phyloP scores from a whole-genome alignment of 2,113 vertebrate genomes.

The Marcusenius ussheri region DNA sequence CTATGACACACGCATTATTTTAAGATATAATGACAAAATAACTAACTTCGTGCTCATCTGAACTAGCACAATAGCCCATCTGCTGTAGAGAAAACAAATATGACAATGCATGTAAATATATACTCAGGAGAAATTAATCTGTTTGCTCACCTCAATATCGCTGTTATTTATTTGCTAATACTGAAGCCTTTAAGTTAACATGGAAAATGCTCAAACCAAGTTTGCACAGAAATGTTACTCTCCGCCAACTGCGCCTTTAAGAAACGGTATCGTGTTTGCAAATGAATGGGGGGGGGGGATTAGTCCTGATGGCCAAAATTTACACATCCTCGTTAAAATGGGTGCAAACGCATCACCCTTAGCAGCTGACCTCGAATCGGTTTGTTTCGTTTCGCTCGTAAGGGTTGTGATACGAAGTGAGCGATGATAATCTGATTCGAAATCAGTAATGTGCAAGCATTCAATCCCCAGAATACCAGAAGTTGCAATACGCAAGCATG shows the following conservation, averaged over 20 bases:
- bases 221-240: slow-evolving; percentile 11
- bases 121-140: neutral
- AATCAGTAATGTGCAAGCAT: neutral
- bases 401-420: too few relatives aligned
- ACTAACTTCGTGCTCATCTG: neutral
- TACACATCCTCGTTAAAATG: slow-evolving; percentile 51
- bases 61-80: neutral
- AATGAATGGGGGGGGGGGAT: slow-evolving; percentile 52
- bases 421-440: neutral
- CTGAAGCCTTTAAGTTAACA: slow-evolving; percentile 19
- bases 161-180: slow-evolving; percentile 2
- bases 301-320: slow-evolving; percentile 56
- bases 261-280: slow-evolving; percentile 32
- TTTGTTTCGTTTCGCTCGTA: neutral
- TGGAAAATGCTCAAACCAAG: slow-evolving; percentile 13
- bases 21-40: neutral
- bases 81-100: neutral
- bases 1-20: neutral
- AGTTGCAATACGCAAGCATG: neutral
- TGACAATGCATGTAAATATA: neutral
- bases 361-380: neutral
- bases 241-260: slow-evolving; percentile 41
- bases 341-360: neutral
- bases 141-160: slow-evolving; percentile 21
- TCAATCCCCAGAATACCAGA: neutral